Evolutionary conservation across 2,888 invertebrate genomes (phyloP).

Genomic region (Scaptomyza parva): DNA sequence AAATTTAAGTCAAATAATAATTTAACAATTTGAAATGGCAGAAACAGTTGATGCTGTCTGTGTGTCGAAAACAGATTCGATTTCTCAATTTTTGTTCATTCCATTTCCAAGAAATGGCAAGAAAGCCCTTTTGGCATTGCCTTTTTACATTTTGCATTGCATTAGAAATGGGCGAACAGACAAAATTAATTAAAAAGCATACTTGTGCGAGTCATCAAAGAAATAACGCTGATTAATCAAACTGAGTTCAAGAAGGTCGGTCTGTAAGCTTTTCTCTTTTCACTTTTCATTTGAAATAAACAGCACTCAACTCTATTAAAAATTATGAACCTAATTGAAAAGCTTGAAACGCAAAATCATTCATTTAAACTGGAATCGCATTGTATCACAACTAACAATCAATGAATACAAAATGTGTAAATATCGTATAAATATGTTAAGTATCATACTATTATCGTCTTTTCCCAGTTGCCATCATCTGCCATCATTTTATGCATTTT

Average conservation of each 20-base stretch:
- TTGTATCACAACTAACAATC: not conserved
- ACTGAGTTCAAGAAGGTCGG: not conserved
- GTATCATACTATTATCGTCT: not conserved
- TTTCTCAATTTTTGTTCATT: not conserved
- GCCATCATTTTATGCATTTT: slow-evolving; percentile 3
- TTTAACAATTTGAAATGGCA: not conserved
- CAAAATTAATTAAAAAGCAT: slow-evolving; percentile 7
- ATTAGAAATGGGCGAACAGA: not conserved
- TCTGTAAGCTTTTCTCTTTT: not conserved
- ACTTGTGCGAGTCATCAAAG: slow-evolving; percentile 1
- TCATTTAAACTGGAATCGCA: not conserved
- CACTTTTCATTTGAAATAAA: not conserved
- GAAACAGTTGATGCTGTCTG: not conserved
- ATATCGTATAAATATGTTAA: not conserved
- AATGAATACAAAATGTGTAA: not conserved
- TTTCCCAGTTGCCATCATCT: too few species aligned
- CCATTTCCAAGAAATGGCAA: not conserved
- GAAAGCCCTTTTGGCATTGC: not conserved
- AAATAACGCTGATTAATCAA: not conserved
- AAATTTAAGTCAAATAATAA: not conserved
- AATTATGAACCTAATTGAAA: not conserved
- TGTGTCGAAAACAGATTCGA: not conserved
- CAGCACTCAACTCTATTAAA: not conserved
- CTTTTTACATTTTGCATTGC: not conserved
- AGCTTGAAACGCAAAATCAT: not conserved